phyloP scores from a whole-genome alignment of 2,113 vertebrate genomes.

The Hyperoodon ampullatus region DNA sequence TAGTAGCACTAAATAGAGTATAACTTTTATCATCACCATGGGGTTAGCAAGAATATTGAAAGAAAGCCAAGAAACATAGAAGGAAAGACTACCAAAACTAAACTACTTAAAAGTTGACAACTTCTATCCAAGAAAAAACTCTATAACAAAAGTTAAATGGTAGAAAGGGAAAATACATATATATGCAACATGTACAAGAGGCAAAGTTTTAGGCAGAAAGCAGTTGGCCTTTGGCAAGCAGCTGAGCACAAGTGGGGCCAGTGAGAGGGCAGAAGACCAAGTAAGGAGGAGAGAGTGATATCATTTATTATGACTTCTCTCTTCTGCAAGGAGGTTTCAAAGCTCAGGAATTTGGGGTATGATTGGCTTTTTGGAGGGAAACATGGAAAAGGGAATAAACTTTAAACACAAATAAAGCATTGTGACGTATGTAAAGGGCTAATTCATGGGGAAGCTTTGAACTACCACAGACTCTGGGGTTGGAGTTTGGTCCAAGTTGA shows the following conservation, averaged over 20 bases:
- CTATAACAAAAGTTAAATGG: background rate
- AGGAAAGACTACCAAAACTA: background rate
- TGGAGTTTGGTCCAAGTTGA: background rate
- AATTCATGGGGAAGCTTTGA: background rate
- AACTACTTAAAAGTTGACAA: conserved; percentile 3
- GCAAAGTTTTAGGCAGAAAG: background rate
- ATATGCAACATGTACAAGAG: background rate
- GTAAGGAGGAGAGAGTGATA: background rate
- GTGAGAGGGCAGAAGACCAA: background rate
- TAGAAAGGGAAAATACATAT: background rate
- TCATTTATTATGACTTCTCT: background rate
- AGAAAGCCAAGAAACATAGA: background rate
- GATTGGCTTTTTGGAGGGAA: conserved; percentile 37
- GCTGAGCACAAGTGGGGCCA: background rate
- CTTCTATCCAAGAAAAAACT: background rate
- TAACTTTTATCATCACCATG: background rate
- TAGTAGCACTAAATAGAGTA: background rate
- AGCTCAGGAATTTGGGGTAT: background rate
- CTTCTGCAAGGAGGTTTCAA: background rate
- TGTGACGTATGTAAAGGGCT: background rate
- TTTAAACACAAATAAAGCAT: background rate
- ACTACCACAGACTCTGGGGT: background rate
- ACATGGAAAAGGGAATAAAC: background rate
- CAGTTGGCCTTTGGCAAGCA: background rate
- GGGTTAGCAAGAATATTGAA: background rate